Evolutionary conservation across 64 coral and sea anemone genomes (phyloP), one percentile per base, ranked within the genome.

Genomic region (Montipora capricornis): DNA sequence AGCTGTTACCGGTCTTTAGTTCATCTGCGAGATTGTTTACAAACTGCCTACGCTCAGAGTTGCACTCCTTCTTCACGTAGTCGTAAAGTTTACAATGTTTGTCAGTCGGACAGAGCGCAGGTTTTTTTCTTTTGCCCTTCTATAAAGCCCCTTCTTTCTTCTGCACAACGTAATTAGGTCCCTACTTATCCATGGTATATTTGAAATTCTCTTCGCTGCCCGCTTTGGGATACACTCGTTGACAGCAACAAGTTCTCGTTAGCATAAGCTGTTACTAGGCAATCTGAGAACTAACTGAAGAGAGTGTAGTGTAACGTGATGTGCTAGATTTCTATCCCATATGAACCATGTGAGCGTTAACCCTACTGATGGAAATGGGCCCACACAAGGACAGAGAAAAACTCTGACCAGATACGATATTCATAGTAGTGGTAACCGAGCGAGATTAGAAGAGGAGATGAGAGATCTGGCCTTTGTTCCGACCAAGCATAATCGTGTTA

Each of bases 191-290:
- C 84, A 74, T 45, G 62, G 66, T 73, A 15, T 44, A 4, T 46
- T 87, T 46, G 49, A 46, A 46, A 6, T 46, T 46, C 15, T 87
- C 20, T 78, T 89, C 16, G 8, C 44, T 89, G 8, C 62, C 6
- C 1, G 16, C 26, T 60, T 89, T 89, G 88, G 88, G 26, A 89
- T 89, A 79, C 88, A 89, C n/a, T 79, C 75, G 4, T 89, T 17
- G 20, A 89, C 88, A n/a, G 53, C 88, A 78, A 29, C 26, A 29
- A 29, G 1, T 29, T 29, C 26, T 29, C 26, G 0, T 29, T 29
- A 29, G 26, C 26, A 29, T 29, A 29, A 29, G 26, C 26, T 29
- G 26, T 29, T 29, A 1, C 26, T 29, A 1, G 26, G 26, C 26
- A 29, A 29, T 1, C 26, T 29, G 26, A 29, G 26, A 29, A 29